Base-by-base conservation (phyloP, 2,888 invertebrate species). In the Temnothorax unifasciatus region DNA sequence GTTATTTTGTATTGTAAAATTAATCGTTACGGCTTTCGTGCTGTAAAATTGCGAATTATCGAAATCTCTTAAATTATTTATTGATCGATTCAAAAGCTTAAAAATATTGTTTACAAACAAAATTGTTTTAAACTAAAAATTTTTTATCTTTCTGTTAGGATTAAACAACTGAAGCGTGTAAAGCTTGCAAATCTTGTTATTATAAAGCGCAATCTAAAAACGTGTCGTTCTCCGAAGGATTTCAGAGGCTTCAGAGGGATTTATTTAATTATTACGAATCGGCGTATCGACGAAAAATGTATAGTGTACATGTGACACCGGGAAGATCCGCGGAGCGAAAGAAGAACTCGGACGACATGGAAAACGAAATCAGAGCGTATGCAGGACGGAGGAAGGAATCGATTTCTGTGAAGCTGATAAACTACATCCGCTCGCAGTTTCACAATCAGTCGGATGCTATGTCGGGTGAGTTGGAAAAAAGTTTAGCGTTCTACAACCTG, bases 221-320 rank as follows among this genome's bases (percentile, higher is more conserved):
- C 11, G 21, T 29, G 9, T 47, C 21, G n/a, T 76, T 66, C 5
- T 66, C 0, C n/a, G 1, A 64, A 64, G 38, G 9, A 41, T 66
- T 68, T 4, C 18, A 18, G 47, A 29, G 18, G 2, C 29, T 47
- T 47, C 41, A 18, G 15, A 3, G 5, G 15, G 21, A 2, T 77
- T 71, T 59, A 2, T 77, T 71, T 59, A 50, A 25, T 21, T 59
- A 15, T 68, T 34, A 34, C 1, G 13, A 47, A 68, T 66, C 54
- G 8, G 13, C 5, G 18, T 6, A 52, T 34, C 29, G 29, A 1
- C 34, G 1, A 89, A 85, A 85, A 71, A 94, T 94, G 94, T 94
- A 94, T 82, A 93, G 92, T 69, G 94, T 94, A 74, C 94, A 94
- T 76, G 93, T 93, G 68, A 92, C 94, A 47, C 91, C 92, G 1